A percentile compares a stretch with the other conserved stretches of the same genome.
Evolutionary conservation across 1,140 invertebrate species (phyloP).

Genomic region (Andrena cerasifolii): DNA sequence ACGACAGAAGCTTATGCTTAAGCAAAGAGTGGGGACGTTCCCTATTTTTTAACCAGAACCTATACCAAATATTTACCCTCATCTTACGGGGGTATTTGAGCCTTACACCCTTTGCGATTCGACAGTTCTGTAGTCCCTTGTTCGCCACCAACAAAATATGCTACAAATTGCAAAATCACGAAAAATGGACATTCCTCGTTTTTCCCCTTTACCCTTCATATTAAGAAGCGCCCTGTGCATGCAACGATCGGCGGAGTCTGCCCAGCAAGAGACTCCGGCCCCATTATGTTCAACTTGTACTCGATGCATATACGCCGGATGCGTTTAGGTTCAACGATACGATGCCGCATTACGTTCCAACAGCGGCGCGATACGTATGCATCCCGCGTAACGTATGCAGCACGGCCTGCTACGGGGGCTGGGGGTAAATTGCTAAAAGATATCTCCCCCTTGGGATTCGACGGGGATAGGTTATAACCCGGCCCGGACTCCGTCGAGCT

Average conservation of each 20-base stretch:
- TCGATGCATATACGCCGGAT: slow-evolving; percentile 20
- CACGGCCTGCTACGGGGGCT: slow-evolving; percentile 22
- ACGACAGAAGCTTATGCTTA: too few species aligned
- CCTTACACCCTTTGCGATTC: too few species aligned
- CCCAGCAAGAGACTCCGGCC: background rate
- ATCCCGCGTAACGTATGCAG: slow-evolving; percentile 50
- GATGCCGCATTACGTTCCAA: slow-evolving; percentile 35
- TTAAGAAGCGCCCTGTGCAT: background rate
- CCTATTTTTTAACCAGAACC: too few species aligned
- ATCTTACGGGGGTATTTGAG: too few species aligned
- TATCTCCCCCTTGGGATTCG: slow-evolving; percentile 68
- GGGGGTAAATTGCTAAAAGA: slow-evolving; percentile 77
- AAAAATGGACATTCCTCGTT: too few species aligned
- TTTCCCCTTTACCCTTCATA: too few species aligned
- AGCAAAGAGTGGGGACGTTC: too few species aligned
- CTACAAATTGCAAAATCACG: too few species aligned
- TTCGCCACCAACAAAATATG: too few species aligned
- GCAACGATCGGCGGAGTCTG: background rate
- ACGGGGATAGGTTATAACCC: slow-evolving; percentile 66
- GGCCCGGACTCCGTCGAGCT: slow-evolving; percentile 53
- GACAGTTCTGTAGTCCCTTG: too few species aligned
- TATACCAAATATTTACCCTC: too few species aligned
- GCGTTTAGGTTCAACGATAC: slow-evolving; percentile 54
- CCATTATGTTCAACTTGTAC: slow-evolving; percentile 50
- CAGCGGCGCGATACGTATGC: slow-evolving; percentile 48